Conservation (phyloP, 2,797 vertebrate species). For the Apogon hyalosoma region DNA sequence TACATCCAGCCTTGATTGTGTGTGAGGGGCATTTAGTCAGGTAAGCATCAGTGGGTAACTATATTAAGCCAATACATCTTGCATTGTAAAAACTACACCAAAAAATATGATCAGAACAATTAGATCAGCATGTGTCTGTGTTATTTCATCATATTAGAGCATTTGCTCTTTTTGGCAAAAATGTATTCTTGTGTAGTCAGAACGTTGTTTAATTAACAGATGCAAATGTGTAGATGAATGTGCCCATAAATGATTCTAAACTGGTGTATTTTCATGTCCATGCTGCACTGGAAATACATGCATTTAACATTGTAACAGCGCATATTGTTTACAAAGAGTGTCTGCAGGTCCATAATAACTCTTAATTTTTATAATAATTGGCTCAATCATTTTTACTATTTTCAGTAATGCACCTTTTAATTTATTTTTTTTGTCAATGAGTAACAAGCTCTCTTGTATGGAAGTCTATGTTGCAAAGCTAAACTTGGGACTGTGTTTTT, state of each 20-base stretch:
- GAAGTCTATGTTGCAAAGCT: no score
- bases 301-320: not conserved
- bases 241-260: not conserved
- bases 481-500: no score
- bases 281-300: not conserved
- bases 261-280: not conserved
- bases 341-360: no score
- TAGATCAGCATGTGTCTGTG: no score
- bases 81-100: slow-evolving; percentile 98
- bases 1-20: slow-evolving; percentile 90
- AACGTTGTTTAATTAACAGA: not conserved
- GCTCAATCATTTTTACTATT: no score
- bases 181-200: not conserved
- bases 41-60: slow-evolving; percentile 99
- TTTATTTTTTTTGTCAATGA: no score
- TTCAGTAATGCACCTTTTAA: no score
- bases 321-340: not conserved
- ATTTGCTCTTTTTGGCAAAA: no score
- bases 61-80: slow-evolving; percentile 99
- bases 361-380: no score
- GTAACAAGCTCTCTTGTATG: no score
- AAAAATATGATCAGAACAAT: no score
- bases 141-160: no score
- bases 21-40: slow-evolving; percentile 95
- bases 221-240: not conserved